A percentile compares a stretch with the other conserved stretches of the same genome.
phyloP scores from a whole-genome alignment of 2,113 vertebrate genomes.

The Pelodiscus sinensis region DNA sequence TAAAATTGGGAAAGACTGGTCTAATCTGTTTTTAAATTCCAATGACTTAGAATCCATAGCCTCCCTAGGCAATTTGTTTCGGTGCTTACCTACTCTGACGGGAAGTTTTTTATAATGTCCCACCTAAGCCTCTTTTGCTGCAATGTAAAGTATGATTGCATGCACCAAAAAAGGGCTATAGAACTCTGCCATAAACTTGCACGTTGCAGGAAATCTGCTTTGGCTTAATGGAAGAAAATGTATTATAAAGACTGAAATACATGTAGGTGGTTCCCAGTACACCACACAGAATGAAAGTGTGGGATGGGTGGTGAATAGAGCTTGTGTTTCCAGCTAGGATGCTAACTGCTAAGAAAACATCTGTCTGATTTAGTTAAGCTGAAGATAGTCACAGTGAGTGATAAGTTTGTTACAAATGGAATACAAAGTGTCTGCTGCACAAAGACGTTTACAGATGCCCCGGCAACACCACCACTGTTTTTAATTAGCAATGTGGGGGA shows the following conservation, averaged over 20 bases:
- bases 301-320: not conserved
- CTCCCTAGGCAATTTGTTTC: not conserved
- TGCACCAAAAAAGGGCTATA: not conserved
- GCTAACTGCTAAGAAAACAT: slow-evolving; percentile 49
- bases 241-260: not conserved
- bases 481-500: slow-evolving; percentile 45
- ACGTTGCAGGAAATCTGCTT: not conserved
- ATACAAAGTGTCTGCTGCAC: slow-evolving; percentile 27
- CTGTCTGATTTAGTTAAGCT: slow-evolving; percentile 40
- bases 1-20: not conserved
- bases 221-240: not conserved
- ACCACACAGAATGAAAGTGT: not conserved
- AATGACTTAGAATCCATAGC: not conserved
- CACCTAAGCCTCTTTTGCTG: not conserved
- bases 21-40: not conserved
- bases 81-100: not conserved
- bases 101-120: not conserved
- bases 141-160: not conserved
- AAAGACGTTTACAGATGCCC: slow-evolving; percentile 37
- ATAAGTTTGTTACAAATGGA: slow-evolving; percentile 37
- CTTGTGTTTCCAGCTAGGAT: slow-evolving; percentile 22
- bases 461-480: not conserved
- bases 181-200: slow-evolving; percentile 17
- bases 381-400: not conserved
- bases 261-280: not conserved